Evolutionary conservation across 2,888 invertebrate species (phyloP).

Genomic region (Drosophila phalerata): DNA sequence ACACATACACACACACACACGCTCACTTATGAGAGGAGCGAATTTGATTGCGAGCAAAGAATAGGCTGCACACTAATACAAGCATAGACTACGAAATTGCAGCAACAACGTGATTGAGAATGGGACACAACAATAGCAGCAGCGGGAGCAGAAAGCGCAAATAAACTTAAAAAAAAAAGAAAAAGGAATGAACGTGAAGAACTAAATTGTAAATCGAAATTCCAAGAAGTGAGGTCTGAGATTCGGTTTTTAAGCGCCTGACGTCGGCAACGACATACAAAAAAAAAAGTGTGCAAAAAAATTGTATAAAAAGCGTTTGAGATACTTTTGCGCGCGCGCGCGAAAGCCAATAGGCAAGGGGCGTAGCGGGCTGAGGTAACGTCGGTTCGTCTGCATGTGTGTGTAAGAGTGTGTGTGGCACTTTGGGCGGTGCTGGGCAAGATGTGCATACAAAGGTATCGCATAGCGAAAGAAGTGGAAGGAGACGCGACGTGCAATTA

Average conservation of each 20-base stretch:
- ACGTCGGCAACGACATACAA: conserved; percentile 44
- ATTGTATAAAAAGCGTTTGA: conserved; percentile 65
- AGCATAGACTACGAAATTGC: conserved; percentile 60
- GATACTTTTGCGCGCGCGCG: conserved; percentile 77
- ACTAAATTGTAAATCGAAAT: conserved; percentile 80
- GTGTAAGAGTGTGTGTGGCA: conserved; percentile 22
- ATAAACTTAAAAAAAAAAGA: conserved; percentile 47
- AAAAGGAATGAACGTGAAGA: conserved; percentile 65
- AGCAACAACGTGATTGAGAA: conserved; percentile 76
- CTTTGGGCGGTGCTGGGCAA: conserved; percentile 54
- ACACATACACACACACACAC: conserved; percentile 20
- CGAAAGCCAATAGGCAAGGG: conserved; percentile 52
- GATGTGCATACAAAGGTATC: conserved; percentile 52
- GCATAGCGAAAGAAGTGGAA: conserved; percentile 11
- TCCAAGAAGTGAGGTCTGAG: conserved; percentile 74
- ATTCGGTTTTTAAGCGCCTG: conserved; percentile 62
- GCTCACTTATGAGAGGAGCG: conserved; percentile 18
- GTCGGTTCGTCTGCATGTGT: conserved; percentile 6
- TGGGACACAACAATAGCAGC: conserved; percentile 71
- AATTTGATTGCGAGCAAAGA: conserved; percentile 73
- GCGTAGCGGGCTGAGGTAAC: conserved; percentile 24
- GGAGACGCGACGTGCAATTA: conserved; percentile 60
- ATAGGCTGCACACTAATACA: conserved; percentile 66
- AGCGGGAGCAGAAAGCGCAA: conserved; percentile 52
- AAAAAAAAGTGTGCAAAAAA: conserved; percentile 63